phyloP scores from a whole-genome alignment of 1,140 invertebrate genomes.

The Monomorium pharaonis region DNA sequence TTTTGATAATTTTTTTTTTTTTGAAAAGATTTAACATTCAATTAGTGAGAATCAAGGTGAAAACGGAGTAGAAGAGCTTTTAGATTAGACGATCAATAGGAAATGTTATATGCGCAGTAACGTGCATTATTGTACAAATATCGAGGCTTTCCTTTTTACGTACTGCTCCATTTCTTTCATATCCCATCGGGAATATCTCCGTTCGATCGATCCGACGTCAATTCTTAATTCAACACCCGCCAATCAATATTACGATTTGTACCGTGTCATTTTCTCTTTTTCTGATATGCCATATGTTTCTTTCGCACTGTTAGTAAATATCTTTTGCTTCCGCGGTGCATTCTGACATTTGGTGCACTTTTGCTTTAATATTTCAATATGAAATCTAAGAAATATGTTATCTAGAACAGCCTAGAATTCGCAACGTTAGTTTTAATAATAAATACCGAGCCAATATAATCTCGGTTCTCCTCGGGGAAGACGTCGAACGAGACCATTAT shows the following conservation, averaged over 20 bases:
- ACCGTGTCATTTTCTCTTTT: neutral
- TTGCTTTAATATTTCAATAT: neutral
- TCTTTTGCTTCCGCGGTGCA: neutral
- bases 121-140: neutral
- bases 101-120: neutral
- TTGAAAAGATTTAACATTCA: no score
- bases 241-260: conserved; percentile 34
- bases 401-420: neutral
- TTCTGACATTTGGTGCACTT: neutral
- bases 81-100: neutral
- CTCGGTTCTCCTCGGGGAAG: neutral
- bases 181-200: neutral
- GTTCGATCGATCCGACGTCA: conserved; percentile 5
- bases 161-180: neutral
- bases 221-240: conserved; percentile 33
- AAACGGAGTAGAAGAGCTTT: neutral
- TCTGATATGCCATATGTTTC: conserved; percentile 11
- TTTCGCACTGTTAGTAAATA: neutral
- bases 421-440: neutral
- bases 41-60: no score
- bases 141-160: neutral
- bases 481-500: neutral
- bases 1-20: no score
- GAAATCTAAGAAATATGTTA: conserved; percentile 3
- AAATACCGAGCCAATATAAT: neutral